These are phyloP conservation scores for Montipora capitata DNA, from an alignment of 92 coral and sea anemone genomes.

Conservation along the genomic window DNA sequence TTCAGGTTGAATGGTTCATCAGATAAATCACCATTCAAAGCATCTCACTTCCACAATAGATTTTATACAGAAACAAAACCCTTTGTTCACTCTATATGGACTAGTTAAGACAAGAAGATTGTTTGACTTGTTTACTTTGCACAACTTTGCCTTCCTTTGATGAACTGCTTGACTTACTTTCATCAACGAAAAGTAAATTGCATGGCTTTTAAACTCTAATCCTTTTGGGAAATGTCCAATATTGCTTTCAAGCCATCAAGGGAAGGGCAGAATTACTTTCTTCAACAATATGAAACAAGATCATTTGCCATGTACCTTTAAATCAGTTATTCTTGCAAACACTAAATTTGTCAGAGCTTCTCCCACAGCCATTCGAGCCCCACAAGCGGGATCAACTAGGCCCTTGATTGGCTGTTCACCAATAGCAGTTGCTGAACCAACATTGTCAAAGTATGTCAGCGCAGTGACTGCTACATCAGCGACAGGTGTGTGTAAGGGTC, in stretches of 20 bases:
- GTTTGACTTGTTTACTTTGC: too few relatives aligned
- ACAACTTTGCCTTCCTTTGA: too few relatives aligned
- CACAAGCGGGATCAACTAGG: conserved; percentile 87
- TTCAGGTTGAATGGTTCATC: conserved; percentile 56
- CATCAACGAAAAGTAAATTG: too few relatives aligned
- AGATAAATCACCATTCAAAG: conserved; percentile 25
- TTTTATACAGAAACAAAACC: not conserved
- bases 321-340: conserved; percentile 93
- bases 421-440: conserved; percentile 97
- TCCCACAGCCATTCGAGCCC: conserved; percentile 98
- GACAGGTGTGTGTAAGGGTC: conserved; percentile 96
- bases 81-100: not conserved
- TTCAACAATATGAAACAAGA: not conserved
- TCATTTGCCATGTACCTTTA: conserved; percentile 76
- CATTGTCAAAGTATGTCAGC: conserved; percentile 83
- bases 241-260: too few relatives aligned
- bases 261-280: too few relatives aligned
- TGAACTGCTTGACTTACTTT: too few relatives aligned
- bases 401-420: conserved; percentile 99
- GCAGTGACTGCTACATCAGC: conserved; percentile 98
- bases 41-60: conserved; percentile 41
- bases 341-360: conserved; percentile 97
- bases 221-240: too few relatives aligned
- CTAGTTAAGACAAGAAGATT: too few relatives aligned
- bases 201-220: too few relatives aligned